phyloP scores from a whole-genome alignment of 64 coral and sea anemone genomes.

The Astreopora myriophthalma region DNA sequence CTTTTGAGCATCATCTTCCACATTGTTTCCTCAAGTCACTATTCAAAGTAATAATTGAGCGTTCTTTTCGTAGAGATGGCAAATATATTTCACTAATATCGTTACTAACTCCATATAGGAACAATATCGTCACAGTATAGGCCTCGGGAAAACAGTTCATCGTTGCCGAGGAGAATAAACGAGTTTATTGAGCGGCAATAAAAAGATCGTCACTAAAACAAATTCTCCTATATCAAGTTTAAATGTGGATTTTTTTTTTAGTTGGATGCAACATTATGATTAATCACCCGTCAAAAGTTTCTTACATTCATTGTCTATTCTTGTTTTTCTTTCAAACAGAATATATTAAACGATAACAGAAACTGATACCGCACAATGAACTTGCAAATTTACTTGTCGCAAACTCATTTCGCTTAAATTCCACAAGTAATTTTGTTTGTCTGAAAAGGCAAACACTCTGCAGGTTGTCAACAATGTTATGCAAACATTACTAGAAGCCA shows the following conservation, averaged over 20 bases:
- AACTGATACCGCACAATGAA: neutral
- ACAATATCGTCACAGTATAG: neutral
- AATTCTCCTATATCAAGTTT: neutral
- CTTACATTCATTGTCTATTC: neutral
- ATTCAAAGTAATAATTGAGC: neutral
- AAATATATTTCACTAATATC: neutral
- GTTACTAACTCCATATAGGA: neutral
- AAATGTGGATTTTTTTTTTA: neutral
- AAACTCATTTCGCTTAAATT: neutral
- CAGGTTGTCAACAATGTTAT: constrained; percentile 27
- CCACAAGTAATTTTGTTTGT: constrained; percentile 19
- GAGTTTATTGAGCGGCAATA: neutral
- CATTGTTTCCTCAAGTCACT: neutral
- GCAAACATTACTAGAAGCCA: neutral
- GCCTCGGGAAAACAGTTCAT: neutral
- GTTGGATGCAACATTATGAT: neutral
- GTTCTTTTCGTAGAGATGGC: neutral
- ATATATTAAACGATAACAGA: neutral
- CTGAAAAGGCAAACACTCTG: neutral
- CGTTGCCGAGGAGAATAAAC: neutral
- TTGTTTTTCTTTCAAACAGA: neutral
- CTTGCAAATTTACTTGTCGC: neutral
- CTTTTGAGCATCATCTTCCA: neutral
- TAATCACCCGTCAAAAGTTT: neutral
- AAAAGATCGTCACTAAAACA: neutral